Base-by-base conservation (phyloP, 1,140 invertebrate genomes). In the Leptopilina boulardi region DNA sequence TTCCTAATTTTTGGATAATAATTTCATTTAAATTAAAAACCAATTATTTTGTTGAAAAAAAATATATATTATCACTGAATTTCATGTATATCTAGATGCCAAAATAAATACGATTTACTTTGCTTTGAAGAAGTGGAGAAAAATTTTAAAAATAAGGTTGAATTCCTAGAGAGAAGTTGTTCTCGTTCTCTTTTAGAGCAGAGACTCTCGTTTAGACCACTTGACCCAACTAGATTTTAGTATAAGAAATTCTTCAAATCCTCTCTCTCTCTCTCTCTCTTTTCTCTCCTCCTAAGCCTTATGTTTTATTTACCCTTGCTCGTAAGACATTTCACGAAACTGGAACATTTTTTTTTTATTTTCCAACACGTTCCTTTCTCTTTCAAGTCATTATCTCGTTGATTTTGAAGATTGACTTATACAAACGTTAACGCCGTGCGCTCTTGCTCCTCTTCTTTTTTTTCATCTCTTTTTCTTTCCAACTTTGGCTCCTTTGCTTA, bases 381-480 rank as follows among this genome's bases (percentile, higher is more conserved):
- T 30, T 59, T 18, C n/a, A n/a, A 66, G 59, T 30, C 59, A 30
- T 30, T 66, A 66, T 15, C 59, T 30, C 23, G 59, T 66, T 66
- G 23, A 66, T 66, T 66, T 30, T 26, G 23, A 13, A 30, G 59
- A 66, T 26, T 66, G 59, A 30, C 59, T 66, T 66, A 66, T 66
- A 66, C 59, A 66, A 66, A 66, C 59, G 23, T 34, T 66, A 15
- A 34, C 59, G 59, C 59, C 59, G n/a, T n/a, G n/a, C n/a, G 26
- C 23, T 34, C 3, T 70, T 8, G 26, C 47, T 26, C n/a, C 30
- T 38, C 19, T 19, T 51, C 15, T 30, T 76, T 54, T 26, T 76
- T 21, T 21, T 30, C 51, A 38, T 41, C 34, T 11, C 11, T 71
- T 21, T 44, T 26, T 2, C 34, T 13, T 21, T 51, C 19, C 66